These are phyloP conservation scores for Sarcophaga rosellei DNA, from an alignment of 2,888 invertebrate species.

Conservation along the genomic window DNA sequence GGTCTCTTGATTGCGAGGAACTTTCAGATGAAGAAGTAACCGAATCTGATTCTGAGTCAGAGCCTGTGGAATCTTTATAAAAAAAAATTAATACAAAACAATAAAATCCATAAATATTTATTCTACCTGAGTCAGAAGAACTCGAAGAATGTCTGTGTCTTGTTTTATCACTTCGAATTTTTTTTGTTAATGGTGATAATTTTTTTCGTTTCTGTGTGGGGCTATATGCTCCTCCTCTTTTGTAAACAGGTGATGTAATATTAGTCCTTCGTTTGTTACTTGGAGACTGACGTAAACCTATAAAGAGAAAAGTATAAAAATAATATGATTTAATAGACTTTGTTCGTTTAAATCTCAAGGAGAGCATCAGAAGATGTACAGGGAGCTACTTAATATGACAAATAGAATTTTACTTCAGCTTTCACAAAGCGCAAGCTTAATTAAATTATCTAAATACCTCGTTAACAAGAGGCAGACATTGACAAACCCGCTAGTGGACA, in stretches of 20 bases:
- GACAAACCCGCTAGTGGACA: too few relatives aligned
- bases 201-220: slow-evolving; percentile 78
- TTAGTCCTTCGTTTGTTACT: slow-evolving; percentile 74
- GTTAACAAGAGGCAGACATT: too few relatives aligned
- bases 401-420: too few relatives aligned
- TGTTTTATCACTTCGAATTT: slow-evolving; percentile 71
- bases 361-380: too few relatives aligned
- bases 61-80: slow-evolving; percentile 75
- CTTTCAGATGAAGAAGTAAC: slow-evolving; percentile 80
- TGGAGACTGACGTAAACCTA: slow-evolving; percentile 74
- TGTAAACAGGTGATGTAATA: slow-evolving; percentile 75
- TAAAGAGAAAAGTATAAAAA: too few relatives aligned
- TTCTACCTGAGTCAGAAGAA: slow-evolving; percentile 79
- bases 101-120: neutral
- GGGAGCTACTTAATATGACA: too few relatives aligned
- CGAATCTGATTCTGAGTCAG: slow-evolving; percentile 80
- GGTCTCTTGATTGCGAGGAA: slow-evolving; percentile 78
- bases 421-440: too few relatives aligned
- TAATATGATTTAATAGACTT: neutral
- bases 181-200: slow-evolving; percentile 75
- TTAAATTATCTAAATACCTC: too few relatives aligned
- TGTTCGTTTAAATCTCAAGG: too few relatives aligned
- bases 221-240: slow-evolving; percentile 76
- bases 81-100: neutral
- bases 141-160: slow-evolving; percentile 78